Base-by-base conservation (phyloP, 2,797 vertebrate species). In the Myotis vivesi region DNA sequence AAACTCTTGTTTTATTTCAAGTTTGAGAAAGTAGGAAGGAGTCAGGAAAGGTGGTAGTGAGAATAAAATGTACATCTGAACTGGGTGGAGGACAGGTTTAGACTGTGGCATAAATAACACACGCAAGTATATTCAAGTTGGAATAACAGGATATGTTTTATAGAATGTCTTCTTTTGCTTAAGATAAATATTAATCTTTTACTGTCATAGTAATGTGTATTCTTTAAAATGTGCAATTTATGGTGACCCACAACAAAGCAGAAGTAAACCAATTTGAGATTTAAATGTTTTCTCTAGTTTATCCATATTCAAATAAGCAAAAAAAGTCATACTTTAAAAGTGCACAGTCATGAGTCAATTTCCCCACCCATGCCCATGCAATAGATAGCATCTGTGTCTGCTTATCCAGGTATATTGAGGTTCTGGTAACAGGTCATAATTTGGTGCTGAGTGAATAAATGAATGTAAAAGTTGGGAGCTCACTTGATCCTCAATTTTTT, bases 201-300 rank as follows among this genome's bases (percentile, higher is more conserved):
- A n/a, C 64, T 76, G 88, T 89, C 89, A 68, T 89, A 25, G 80
- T 91, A 49, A 46, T 51, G 83, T 89, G 0, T 59, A 19, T 91
- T 88, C 66, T 44, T 69, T 88, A 82, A 85, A 90, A 82, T 66
- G 13, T 71, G 22, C 15, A 77, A 36, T 17, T 83, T n/a, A 57
- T 80, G 13, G 72, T 72, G 59, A 59, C 23, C 38, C 30, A 49
- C 86, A 73, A 57, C 81, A 88, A 90, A 55, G 20, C 12, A 89
- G 17, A 93, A 94, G 23, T 57, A 73, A 66, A 51, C 30, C n/a
- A 80, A 0, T 77, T 49, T 72, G 36, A 15, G 19, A 77, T n/a
- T 89, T 76, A 38, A 81, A 81, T 90, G 38, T 89, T 85, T 93
- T 82, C 68, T 83, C 33, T 53, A 75, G 33, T 16, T 89, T 77